A percentile compares a stretch with the other conserved stretches of the same genome.
phyloP scores from a whole-genome alignment of 1,140 invertebrate species.

The Drosophila tristis region DNA sequence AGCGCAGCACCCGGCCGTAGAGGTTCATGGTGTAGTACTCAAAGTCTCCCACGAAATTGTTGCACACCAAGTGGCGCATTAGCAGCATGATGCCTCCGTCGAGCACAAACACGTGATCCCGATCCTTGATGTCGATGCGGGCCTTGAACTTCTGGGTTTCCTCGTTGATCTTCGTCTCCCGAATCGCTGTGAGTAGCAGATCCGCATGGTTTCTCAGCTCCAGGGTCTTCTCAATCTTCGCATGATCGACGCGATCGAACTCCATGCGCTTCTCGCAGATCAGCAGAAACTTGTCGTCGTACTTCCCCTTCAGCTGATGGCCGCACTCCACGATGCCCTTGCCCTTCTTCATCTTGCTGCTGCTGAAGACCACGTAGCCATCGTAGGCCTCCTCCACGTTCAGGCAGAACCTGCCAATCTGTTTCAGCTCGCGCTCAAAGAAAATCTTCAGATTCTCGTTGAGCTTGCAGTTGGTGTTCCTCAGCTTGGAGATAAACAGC shows the following conservation, averaged over 20 bases:
- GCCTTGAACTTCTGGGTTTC: conserved; percentile 74
- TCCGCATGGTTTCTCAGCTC: conserved; percentile 70
- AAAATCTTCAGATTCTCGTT: conserved; percentile 68
- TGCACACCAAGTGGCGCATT: conserved; percentile 68
- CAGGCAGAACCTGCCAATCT: conserved; percentile 66
- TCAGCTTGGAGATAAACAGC: conserved; percentile 64
- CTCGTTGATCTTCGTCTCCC: conserved; percentile 69
- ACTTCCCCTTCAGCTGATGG: conserved; percentile 72
- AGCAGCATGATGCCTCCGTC: conserved; percentile 75
- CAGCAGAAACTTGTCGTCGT: conserved; percentile 72
- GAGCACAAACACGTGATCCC: conserved; percentile 68
- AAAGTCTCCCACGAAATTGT: conserved; percentile 69
- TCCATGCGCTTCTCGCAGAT: conserved; percentile 74
- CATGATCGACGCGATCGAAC: conserved; percentile 73
- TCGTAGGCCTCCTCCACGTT: conserved; percentile 75
- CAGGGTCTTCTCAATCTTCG: conserved; percentile 58
- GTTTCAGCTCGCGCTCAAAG: conserved; percentile 70
- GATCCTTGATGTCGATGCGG: conserved; percentile 70
- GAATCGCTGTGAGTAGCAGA: conserved; percentile 55
- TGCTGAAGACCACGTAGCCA: conserved; percentile 72
- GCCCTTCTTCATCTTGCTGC: conserved; percentile 72
- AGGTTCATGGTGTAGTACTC: conserved; percentile 79
- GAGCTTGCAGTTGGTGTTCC: conserved; percentile 68
- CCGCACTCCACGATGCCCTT: conserved; percentile 63
- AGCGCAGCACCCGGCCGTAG: conserved; percentile 65